These are phyloP conservation scores for Nysson spinosus DNA, from an alignment of 2,888 invertebrate genomes.

Conservation along the genomic window DNA sequence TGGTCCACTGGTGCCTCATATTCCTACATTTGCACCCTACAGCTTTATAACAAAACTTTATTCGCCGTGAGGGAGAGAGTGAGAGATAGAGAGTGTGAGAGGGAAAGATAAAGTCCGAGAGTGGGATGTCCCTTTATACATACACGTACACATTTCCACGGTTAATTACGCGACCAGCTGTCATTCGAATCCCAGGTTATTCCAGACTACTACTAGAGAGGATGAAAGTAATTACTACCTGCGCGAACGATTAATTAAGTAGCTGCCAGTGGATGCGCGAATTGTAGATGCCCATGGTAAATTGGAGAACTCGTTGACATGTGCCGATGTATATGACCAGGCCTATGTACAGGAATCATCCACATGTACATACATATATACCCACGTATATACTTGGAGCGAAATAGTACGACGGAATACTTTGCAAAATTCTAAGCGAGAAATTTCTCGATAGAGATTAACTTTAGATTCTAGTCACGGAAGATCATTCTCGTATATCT, in stretches of 20 bases:
- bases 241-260: slow-evolving; percentile 61
- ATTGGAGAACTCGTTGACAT: slow-evolving; percentile 50
- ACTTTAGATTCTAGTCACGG: slow-evolving; percentile 26
- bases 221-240: slow-evolving; percentile 58
- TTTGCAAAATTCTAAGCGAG: slow-evolving; percentile 31
- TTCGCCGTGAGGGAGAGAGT: neutral
- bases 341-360: slow-evolving; percentile 6
- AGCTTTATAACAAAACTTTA: neutral
- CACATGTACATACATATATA: no score
- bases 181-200: slow-evolving; percentile 52
- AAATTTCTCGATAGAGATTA: slow-evolving; percentile 42
- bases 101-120: no score
- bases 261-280: slow-evolving; percentile 49
- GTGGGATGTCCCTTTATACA: neutral
- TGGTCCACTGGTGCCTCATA: neutral
- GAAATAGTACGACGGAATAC: slow-evolving; percentile 23
- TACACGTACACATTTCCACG: slow-evolving; percentile 1
- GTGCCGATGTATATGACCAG: slow-evolving; percentile 16
- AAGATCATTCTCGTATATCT: neutral
- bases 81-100: no score
- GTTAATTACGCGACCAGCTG: slow-evolving; percentile 51
- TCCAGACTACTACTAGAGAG: slow-evolving; percentile 36
- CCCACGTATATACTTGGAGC: no score
- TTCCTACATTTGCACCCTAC: neutral
- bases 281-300: slow-evolving; percentile 49